A percentile compares a stretch with the other conserved stretches of the same genome.
Conservation (phyloP, 2,888 invertebrate species). For the Drosophila picticornis region DNA sequence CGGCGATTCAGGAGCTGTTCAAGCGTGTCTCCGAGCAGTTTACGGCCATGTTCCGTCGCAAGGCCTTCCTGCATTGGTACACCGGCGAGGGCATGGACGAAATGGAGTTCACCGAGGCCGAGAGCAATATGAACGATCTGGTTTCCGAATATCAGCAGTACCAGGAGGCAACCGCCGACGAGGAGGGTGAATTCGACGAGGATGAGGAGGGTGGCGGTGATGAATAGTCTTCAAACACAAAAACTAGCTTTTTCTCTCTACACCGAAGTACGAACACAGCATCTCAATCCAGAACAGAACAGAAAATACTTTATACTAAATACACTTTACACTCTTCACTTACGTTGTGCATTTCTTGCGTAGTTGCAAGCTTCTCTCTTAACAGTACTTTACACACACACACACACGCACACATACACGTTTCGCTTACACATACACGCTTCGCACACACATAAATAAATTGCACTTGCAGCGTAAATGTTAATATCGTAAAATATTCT, state of each 20-base stretch:
- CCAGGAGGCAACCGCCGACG: constrained; percentile 94
- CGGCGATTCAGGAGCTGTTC: constrained; percentile 96
- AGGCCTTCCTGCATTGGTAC: constrained; percentile 99
- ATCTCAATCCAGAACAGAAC: not conserved
- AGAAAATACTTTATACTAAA: not conserved
- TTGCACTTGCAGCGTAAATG: not conserved
- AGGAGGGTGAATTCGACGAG: constrained; percentile 93
- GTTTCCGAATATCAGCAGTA: constrained; percentile 98
- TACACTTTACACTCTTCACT: constrained; percentile 1
- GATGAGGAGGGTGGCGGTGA: constrained; percentile 85
- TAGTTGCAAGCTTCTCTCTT: constrained; percentile 5
- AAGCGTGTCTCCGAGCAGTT: constrained; percentile 96
- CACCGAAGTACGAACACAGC: not conserved
- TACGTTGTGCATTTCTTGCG: constrained; percentile 27
- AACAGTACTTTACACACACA: constrained; percentile 5
- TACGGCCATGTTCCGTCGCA: constrained; percentile 98
- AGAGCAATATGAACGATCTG: constrained; percentile 98
- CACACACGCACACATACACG: not conserved
- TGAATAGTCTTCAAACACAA: constrained; percentile 65
- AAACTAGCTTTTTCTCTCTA: not conserved
- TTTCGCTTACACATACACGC: not conserved
- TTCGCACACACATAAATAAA: not conserved
- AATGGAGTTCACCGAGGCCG: constrained; percentile 98
- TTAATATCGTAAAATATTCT: not conserved
- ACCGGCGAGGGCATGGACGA: constrained; percentile 98